phyloP scores from a whole-genome alignment of 2,113 vertebrate genomes.

The Epinephelus cyanopodus region DNA sequence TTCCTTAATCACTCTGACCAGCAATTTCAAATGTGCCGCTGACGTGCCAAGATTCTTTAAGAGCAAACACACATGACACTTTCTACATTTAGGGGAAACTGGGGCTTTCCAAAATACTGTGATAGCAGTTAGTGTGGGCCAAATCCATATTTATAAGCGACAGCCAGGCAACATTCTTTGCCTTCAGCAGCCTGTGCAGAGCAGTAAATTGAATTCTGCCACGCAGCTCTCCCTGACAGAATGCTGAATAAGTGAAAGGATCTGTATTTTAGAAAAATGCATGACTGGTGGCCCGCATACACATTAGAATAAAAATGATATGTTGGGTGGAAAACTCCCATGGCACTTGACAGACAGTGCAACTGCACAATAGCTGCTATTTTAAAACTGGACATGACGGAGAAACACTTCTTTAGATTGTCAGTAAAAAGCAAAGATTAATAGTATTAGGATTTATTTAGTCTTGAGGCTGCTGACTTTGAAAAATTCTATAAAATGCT shows the following conservation, averaged over 20 bases:
- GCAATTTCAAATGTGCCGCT: slow-evolving; percentile 49
- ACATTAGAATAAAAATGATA: slow-evolving; percentile 77
- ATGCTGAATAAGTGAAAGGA: slow-evolving; percentile 83
- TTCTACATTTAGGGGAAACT: slow-evolving; percentile 56
- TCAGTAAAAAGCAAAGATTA: slow-evolving; percentile 48
- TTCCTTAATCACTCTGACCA: slow-evolving; percentile 64
- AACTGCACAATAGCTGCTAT: slow-evolving; percentile 58
- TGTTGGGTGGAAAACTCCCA: slow-evolving; percentile 67
- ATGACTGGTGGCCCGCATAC: slow-evolving; percentile 74
- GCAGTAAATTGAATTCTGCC: slow-evolving; percentile 84
- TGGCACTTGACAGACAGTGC: slow-evolving; percentile 75
- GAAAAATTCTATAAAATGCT: slow-evolving; percentile 25
- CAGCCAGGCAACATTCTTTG: slow-evolving; percentile 76
- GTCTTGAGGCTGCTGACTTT: slow-evolving; percentile 36
- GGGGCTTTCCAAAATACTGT: slow-evolving; percentile 68
- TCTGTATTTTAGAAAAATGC: slow-evolving; percentile 81
- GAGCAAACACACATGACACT: slow-evolving; percentile 63
- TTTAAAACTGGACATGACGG: slow-evolving; percentile 59
- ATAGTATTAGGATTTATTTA: slow-evolving; percentile 33
- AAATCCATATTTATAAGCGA: slow-evolving; percentile 83
- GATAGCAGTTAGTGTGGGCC: slow-evolving; percentile 72
- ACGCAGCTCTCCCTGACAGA: slow-evolving; percentile 80
- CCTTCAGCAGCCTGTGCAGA: slow-evolving; percentile 78
- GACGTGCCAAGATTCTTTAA: slow-evolving; percentile 42
- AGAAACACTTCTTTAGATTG: slow-evolving; percentile 44